Conservation (phyloP, 2,113 vertebrate species). For the Notarius lentiginosus region DNA sequence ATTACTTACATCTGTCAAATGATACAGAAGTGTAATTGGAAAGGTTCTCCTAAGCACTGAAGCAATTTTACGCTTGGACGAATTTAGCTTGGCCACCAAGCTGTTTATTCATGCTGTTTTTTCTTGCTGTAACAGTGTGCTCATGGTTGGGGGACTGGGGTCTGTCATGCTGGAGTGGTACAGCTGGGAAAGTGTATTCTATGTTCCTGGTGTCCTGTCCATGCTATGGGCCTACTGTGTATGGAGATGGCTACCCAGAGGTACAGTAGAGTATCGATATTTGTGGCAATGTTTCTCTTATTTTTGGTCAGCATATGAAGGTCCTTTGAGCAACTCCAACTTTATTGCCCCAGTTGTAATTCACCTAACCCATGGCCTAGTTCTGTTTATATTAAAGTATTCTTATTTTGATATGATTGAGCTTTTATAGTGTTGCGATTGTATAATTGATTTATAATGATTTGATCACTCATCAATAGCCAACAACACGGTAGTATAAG, state of each 20-base stretch:
- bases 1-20: background rate
- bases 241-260: constrained; percentile 76
- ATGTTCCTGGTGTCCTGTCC: constrained; percentile 75
- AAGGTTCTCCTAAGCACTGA: background rate
- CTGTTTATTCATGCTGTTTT: background rate
- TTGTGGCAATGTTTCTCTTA: background rate
- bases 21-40: background rate
- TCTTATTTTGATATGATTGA: background rate
- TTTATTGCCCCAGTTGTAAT: background rate
- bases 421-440: background rate
- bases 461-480: background rate
- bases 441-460: background rate
- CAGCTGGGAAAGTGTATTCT: constrained; percentile 87
- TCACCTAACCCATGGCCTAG: background rate
- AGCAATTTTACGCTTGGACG: background rate
- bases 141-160: constrained; percentile 81
- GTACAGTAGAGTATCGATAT: constrained; percentile 64
- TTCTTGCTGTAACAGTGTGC: constrained; percentile 66
- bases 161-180: constrained; percentile 81
- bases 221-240: constrained; percentile 80
- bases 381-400: background rate
- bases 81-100: background rate
- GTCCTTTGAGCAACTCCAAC: background rate
- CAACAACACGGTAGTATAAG: background rate
- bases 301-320: background rate